Conservation (phyloP, 2,113 vertebrate genomes). For the Cyprinodon variegatus region DNA sequence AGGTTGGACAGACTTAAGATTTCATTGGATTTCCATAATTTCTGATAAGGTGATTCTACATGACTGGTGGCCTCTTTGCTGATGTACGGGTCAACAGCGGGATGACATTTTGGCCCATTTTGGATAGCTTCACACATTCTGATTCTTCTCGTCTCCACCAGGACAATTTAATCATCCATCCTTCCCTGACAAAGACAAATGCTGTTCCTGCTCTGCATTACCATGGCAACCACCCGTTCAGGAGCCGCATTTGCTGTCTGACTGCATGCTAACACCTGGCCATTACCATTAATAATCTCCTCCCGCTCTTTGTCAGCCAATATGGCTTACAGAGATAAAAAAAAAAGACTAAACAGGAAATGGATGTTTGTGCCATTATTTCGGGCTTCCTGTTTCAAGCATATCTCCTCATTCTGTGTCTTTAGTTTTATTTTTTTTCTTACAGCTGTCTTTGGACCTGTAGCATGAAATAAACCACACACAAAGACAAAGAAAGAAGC, state of each 20-base stretch:
- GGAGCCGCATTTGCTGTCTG: constrained; percentile 5
- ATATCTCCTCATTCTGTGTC: neutral
- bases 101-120: no score
- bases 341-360: constrained; percentile 10
- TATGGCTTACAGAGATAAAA: rapidly evolving
- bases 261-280: constrained; percentile 12
- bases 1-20: no score
- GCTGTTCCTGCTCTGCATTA: constrained; percentile 32
- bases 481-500: neutral
- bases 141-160: neutral
- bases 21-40: no score
- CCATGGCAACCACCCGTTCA: constrained; percentile 61
- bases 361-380: constrained; percentile 7
- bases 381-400: constrained; percentile 23
- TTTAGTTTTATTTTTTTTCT: neutral
- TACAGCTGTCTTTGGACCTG: neutral
- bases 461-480: neutral
- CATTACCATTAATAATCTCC: constrained; percentile 3
- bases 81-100: no score
- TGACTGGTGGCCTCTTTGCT: no score
- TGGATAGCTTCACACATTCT: no score
- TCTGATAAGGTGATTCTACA: no score
- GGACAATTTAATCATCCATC: constrained; percentile 29
- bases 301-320: neutral
- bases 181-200: constrained; percentile 20